phyloP scores from a whole-genome alignment of 2,113 vertebrate genomes.

The Pipra filicauda region DNA sequence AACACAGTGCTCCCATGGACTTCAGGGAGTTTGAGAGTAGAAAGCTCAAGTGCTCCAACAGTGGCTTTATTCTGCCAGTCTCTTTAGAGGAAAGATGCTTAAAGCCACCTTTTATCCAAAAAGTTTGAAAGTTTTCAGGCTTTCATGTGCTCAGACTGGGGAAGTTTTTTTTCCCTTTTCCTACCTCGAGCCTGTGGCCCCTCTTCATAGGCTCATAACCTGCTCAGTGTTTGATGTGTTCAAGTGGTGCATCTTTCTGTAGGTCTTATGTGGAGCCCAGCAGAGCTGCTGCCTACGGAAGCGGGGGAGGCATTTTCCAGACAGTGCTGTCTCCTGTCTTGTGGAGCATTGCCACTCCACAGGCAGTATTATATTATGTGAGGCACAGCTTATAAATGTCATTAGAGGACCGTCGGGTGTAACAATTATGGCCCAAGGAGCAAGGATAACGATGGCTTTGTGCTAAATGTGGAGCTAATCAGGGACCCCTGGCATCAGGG shows the following conservation, averaged over 20 bases:
- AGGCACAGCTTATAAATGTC: not conserved
- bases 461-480: not conserved
- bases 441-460: not conserved
- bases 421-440: not conserved
- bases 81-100: not conserved
- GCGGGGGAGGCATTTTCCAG: not conserved
- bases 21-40: not conserved
- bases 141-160: not conserved
- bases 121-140: not conserved
- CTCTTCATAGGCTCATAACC: not conserved
- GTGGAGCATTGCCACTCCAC: not conserved
- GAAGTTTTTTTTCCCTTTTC: not conserved
- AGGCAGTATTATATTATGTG: not conserved
- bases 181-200: not conserved
- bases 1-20: not conserved
- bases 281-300: not conserved
- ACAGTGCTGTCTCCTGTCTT: not conserved
- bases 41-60: not conserved
- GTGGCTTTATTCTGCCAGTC: not conserved
- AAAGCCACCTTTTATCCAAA: not conserved
- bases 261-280: not conserved
- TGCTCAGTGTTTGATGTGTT: not conserved
- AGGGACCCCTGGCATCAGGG: not conserved
- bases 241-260: rapidly evolving
- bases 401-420: not conserved